Conservation (phyloP, 1,140 invertebrate species). For the Drosophila mayri region DNA sequence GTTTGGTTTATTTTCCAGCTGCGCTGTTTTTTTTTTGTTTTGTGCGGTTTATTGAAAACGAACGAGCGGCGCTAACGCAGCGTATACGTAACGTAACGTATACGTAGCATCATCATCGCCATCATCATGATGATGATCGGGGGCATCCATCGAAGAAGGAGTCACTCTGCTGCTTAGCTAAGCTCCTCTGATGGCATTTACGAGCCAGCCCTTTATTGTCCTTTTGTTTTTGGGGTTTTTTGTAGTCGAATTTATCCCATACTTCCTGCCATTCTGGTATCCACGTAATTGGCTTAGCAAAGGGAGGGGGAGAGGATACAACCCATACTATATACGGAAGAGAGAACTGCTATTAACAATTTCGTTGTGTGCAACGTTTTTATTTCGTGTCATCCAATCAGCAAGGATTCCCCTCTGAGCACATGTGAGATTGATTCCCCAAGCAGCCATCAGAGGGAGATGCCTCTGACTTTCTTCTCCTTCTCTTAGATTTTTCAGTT, state of each 20-base stretch:
- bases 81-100: slow-evolving; percentile 50
- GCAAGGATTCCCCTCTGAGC: slow-evolving; percentile 34
- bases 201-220: slow-evolving; percentile 73
- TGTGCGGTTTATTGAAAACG: slow-evolving; percentile 70
- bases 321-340: background rate
- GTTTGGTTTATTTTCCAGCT: slow-evolving; percentile 48
- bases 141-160: slow-evolving; percentile 16
- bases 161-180: slow-evolving; percentile 35
- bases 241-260: slow-evolving; percentile 26
- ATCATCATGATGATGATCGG: background rate
- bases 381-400: slow-evolving; percentile 76
- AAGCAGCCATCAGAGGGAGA: slow-evolving; percentile 66
- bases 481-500: slow-evolving; percentile 20
- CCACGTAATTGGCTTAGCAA: slow-evolving; percentile 69
- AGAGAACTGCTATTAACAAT: slow-evolving; percentile 60
- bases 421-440: slow-evolving; percentile 73
- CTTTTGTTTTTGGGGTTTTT: slow-evolving; percentile 62
- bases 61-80: slow-evolving; percentile 23
- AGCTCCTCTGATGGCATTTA: slow-evolving; percentile 53
- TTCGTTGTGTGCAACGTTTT: slow-evolving; percentile 60
- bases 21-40: slow-evolving; percentile 40
- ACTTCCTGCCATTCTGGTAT: slow-evolving; percentile 26
- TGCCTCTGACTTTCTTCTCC: slow-evolving; percentile 6
- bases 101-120: background rate
- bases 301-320: background rate